These are phyloP conservation scores for Galaxias olidus DNA, from an alignment of 2,797 vertebrate species.

Conservation along the genomic window DNA sequence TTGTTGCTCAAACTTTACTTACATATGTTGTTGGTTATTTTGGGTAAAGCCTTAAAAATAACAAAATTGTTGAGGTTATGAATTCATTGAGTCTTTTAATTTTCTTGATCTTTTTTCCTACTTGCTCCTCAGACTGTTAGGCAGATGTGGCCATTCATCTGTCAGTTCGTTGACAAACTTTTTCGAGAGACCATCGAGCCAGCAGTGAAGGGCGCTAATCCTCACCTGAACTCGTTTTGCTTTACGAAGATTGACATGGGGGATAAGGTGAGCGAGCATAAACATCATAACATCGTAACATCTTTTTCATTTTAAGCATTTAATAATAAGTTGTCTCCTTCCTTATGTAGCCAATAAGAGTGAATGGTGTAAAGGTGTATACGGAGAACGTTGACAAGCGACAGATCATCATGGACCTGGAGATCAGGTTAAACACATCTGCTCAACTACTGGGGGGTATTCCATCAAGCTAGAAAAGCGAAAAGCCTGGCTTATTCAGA, in stretches of 20 bases:
- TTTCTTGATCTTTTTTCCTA: slow-evolving; percentile 1
- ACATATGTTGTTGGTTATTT: no score
- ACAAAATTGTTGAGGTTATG: no score
- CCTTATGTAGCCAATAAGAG: slow-evolving; percentile 84
- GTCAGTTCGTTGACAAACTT: slow-evolving; percentile 94
- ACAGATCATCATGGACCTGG: slow-evolving; percentile 96
- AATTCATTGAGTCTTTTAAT: slow-evolving; percentile 3
- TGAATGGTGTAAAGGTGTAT: slow-evolving; percentile 97
- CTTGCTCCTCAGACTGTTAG: slow-evolving; percentile 84
- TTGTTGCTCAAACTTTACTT: no score
- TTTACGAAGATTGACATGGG: slow-evolving; percentile 96
- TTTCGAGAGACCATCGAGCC: slow-evolving; percentile 96
- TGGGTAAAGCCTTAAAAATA: no score
- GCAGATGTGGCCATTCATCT: slow-evolving; percentile 98
- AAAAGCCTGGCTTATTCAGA: no score
- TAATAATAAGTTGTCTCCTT: slow-evolving; percentile 3
- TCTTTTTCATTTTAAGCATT: no score
- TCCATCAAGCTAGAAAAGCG: no score
- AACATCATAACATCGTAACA: no score
- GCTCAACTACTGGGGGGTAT: not conserved
- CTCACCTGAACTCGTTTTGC: slow-evolving; percentile 89
- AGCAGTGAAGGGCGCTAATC: slow-evolving; percentile 86
- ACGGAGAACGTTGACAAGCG: slow-evolving; percentile 98
- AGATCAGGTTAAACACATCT: slow-evolving; percentile 83
- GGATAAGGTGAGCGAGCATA: slow-evolving; percentile 81